Conservation (phyloP, 2,797 vertebrate species). For the Lutjanus campechanus region DNA sequence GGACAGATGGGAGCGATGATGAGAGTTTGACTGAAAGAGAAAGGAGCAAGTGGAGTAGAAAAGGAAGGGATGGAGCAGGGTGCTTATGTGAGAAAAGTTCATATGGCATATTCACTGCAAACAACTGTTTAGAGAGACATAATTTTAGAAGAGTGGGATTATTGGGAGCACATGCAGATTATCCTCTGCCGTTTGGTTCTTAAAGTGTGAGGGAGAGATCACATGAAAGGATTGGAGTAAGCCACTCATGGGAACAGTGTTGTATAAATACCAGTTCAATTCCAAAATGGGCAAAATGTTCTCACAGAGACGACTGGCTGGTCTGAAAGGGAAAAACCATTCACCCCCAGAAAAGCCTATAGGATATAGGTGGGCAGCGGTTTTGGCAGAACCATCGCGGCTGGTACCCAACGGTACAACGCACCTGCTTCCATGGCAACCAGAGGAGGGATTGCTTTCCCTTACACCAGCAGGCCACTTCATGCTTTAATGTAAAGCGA, state of each 20-base stretch:
- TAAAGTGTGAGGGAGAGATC: constrained; percentile 49
- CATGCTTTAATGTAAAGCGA: constrained; percentile 88
- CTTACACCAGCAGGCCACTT: constrained; percentile 75
- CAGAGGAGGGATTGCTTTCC: constrained; percentile 76
- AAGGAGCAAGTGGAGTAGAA: constrained; percentile 59
- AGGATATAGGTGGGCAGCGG: constrained; percentile 79
- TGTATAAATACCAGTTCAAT: constrained; percentile 48
- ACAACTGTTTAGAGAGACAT: constrained; percentile 58
- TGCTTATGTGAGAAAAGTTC: constrained; percentile 29
- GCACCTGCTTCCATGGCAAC: constrained; percentile 87
- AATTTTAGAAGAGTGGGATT: constrained; percentile 63
- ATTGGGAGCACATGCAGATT: constrained; percentile 62
- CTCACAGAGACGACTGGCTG: constrained; percentile 38
- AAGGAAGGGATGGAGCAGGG: constrained; percentile 34
- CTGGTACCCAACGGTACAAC: constrained; percentile 70
- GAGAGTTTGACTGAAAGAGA: constrained; percentile 71
- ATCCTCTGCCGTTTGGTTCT: constrained; percentile 57
- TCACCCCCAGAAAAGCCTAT: constrained; percentile 62
- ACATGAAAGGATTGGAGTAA: constrained; percentile 50
- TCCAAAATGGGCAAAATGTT: constrained; percentile 48
- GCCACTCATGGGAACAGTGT: constrained; percentile 37
- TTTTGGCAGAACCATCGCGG: constrained; percentile 76
- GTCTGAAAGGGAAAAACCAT: constrained; percentile 58
- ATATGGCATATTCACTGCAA: constrained; percentile 33
- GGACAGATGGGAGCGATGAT: constrained; percentile 77